These are phyloP conservation scores for Drosophila acutilabella DNA, from an alignment of 2,888 invertebrate genomes.

Conservation along the genomic window DNA sequence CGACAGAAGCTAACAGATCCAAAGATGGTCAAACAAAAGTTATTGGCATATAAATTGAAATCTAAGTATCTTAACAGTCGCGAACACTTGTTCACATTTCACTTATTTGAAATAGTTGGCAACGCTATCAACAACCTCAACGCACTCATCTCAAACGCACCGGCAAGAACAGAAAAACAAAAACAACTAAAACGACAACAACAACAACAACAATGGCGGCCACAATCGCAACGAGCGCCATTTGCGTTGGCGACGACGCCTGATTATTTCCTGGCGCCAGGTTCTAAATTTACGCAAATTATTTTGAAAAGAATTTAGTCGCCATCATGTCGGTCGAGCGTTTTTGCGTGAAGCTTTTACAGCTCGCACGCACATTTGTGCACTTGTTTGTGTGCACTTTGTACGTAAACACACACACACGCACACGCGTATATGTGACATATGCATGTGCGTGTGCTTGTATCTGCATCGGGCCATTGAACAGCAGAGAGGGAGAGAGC, in stretches of 20 bases:
- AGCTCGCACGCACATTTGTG: constrained; percentile 30
- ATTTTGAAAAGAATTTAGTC: constrained; percentile 81
- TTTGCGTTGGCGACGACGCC: constrained; percentile 71
- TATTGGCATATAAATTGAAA: too few species aligned
- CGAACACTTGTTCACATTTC: not conserved
- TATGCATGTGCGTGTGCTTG: not conserved
- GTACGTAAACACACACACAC: not conserved
- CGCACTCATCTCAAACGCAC: constrained; percentile 37
- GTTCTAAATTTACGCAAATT: constrained; percentile 83
- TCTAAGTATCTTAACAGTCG: not conserved
- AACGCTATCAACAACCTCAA: constrained; percentile 27
- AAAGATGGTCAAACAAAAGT: not conserved
- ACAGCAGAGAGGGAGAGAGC: not conserved
- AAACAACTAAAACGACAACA: constrained; percentile 6
- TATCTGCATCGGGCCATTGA: constrained; percentile 4
- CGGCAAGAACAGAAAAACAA: constrained; percentile 20
- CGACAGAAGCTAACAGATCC: not conserved
- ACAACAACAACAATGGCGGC: constrained; percentile 18
- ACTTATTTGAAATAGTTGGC: constrained; percentile 11
- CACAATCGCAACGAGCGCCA: constrained; percentile 42
- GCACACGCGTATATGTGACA: not conserved
- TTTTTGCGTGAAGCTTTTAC: constrained; percentile 54
- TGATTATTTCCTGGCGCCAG: constrained; percentile 84
- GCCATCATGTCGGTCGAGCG: constrained; percentile 66
- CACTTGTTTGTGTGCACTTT: not conserved